phyloP scores from a whole-genome alignment of 2,113 vertebrate species.

The Eulemur rufifrons region DNA sequence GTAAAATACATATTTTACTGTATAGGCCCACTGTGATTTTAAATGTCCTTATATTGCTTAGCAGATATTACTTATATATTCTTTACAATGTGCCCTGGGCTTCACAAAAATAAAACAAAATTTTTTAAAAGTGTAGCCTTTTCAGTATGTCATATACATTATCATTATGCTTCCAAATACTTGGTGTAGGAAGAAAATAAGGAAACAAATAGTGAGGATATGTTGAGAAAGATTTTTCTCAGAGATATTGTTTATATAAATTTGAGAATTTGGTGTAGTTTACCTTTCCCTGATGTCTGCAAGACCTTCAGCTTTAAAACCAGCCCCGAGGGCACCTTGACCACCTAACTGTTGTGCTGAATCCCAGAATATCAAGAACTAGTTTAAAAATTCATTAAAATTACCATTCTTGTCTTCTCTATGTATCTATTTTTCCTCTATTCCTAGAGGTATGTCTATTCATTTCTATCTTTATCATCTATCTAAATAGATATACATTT shows the following conservation, averaged over 20 bases:
- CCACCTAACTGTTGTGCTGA: background rate
- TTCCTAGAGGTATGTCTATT: background rate
- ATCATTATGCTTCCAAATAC: background rate
- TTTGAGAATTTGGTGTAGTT: background rate
- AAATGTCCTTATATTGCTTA: background rate
- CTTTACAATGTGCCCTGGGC: background rate
- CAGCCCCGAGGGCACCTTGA: background rate
- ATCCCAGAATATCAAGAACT: background rate
- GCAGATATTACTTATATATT: background rate
- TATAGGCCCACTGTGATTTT: background rate
- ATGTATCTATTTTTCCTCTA: background rate
- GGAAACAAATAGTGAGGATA: background rate
- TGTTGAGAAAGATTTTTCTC: background rate
- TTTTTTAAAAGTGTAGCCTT: background rate
- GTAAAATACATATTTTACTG: background rate
- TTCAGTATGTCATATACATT: background rate
- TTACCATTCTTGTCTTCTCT: background rate
- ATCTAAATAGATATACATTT: background rate
- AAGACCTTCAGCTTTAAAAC: background rate
- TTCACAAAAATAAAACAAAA: slow-evolving; percentile 13
- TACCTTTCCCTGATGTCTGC: background rate
- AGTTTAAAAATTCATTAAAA: background rate
- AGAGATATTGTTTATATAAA: background rate
- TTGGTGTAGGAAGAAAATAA: background rate
- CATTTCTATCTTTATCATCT: background rate